Evolutionary conservation across 2,888 invertebrate genomes (phyloP).

Genomic region (Omphaloscelis lunosa): DNA sequence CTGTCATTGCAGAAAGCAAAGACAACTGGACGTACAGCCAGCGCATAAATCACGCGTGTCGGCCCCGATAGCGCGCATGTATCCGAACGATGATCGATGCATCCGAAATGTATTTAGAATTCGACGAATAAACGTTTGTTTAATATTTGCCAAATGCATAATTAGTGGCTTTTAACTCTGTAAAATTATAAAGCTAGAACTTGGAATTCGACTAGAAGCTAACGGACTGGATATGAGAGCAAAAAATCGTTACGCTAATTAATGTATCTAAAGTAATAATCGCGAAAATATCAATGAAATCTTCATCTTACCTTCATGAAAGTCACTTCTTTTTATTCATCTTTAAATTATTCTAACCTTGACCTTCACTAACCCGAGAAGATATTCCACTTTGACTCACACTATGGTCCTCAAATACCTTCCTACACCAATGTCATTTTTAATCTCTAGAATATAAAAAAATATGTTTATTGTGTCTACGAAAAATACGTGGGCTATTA

Average conservation of each 20-base stretch:
- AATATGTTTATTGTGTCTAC: slow-evolving; percentile 30
- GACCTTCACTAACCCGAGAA: slow-evolving; percentile 5
- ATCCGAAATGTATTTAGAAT: slow-evolving; percentile 64
- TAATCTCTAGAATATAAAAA: slow-evolving; percentile 21
- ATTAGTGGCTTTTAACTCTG: slow-evolving; percentile 20
- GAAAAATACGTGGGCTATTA: slow-evolving; percentile 29
- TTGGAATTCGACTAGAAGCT: not conserved
- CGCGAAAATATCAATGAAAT: not conserved
- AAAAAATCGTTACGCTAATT: not conserved
- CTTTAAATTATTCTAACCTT: not conserved
- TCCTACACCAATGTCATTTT: slow-evolving; percentile 10
- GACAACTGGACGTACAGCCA: slow-evolving; percentile 62
- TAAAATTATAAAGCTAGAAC: slow-evolving; percentile 1
- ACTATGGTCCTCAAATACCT: not conserved
- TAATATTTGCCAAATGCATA: slow-evolving; percentile 41
- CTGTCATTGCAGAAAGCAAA: slow-evolving; percentile 58
- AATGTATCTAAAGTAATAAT: not conserved
- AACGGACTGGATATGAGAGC: not conserved
- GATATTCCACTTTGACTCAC: slow-evolving; percentile 1
- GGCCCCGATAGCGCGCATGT: slow-evolving; percentile 60
- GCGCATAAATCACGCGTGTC: slow-evolving; percentile 67
- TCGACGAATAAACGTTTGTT: slow-evolving; percentile 45
- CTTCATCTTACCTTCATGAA: not conserved
- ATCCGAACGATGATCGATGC: slow-evolving; percentile 69
- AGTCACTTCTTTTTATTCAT: not conserved